Percentiles rank a stretch among this genome's conserved stretches.
Conservation (phyloP, 2,888 invertebrate species). For the Hedya salicella region DNA sequence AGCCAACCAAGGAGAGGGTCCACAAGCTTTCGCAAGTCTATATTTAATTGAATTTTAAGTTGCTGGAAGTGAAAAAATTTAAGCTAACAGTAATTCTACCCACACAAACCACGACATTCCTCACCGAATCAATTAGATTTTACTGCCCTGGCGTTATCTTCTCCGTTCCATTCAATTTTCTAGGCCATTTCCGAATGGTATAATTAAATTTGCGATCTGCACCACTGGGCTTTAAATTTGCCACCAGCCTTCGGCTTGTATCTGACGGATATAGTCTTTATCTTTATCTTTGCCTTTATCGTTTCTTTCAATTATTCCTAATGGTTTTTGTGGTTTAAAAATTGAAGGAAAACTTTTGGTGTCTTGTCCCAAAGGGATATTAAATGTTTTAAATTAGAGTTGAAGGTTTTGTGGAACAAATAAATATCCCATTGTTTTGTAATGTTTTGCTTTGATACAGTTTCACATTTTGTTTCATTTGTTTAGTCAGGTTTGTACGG, state of each 20-base stretch:
- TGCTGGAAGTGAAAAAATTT: conserved; percentile 11
- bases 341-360: background rate
- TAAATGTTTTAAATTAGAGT: background rate
- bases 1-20: too few species aligned
- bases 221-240: conserved; percentile 62
- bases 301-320: conserved; percentile 24
- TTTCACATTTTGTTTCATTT: background rate
- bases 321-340: conserved; percentile 10
- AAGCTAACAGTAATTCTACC: conserved; percentile 15
- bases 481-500: too few species aligned
- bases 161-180: conserved; percentile 76
- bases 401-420: background rate
- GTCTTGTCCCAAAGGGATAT: background rate
- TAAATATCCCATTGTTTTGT: background rate
- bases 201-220: conserved; percentile 77
- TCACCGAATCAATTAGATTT: conserved; percentile 65
- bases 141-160: conserved; percentile 54
- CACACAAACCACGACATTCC: conserved; percentile 49
- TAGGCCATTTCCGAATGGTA: conserved; percentile 76
- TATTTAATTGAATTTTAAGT: background rate
- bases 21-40: background rate
- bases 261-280: conserved; percentile 40
- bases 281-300: conserved; percentile 30
- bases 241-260: conserved; percentile 57
- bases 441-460: background rate